Conservation (phyloP, 2,888 invertebrate species). For the Fragum whitleyi region DNA sequence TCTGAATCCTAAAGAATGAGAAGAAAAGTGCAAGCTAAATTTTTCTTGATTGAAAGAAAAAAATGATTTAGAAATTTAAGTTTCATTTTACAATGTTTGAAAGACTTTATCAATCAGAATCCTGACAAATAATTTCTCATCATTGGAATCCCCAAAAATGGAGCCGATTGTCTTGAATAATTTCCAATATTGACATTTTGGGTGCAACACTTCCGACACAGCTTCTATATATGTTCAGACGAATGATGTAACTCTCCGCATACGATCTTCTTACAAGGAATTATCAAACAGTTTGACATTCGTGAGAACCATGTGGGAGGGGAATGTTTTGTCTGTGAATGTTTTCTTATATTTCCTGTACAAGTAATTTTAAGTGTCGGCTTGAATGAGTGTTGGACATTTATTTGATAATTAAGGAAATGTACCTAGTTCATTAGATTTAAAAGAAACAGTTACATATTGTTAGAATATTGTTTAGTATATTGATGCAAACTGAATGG, state of each 20-base stretch:
- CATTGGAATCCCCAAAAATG: not conserved
- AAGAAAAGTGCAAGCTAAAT: too few relatives aligned
- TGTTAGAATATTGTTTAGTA: too few relatives aligned
- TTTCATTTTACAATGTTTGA: too few relatives aligned
- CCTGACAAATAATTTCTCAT: not conserved
- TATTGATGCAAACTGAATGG: too few relatives aligned
- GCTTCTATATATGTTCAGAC: slow-evolving; percentile 4
- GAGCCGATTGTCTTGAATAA: not conserved
- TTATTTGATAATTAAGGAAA: too few relatives aligned
- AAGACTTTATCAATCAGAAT: not conserved
- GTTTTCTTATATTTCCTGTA: not conserved
- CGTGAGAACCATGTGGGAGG: slow-evolving; percentile 17
- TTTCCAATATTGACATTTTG: slow-evolving; percentile 22
- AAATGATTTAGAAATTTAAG: too few relatives aligned
- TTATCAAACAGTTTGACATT: slow-evolving; percentile 23
- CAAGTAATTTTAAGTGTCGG: not conserved
- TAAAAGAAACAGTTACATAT: too few relatives aligned
- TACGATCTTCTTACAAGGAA: slow-evolving; percentile 16
- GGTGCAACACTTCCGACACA: not conserved
- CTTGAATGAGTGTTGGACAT: too few relatives aligned
- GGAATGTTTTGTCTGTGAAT: not conserved
- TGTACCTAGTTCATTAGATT: too few relatives aligned
- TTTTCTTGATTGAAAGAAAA: too few relatives aligned
- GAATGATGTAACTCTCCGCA: slow-evolving; percentile 8
- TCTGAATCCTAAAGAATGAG: not conserved